Percentiles rank a stretch among this genome's conserved stretches.
These are phyloP conservation scores for Neosilurus hyrtlii DNA, from an alignment of 2,797 vertebrate species.

Conservation along the genomic window DNA sequence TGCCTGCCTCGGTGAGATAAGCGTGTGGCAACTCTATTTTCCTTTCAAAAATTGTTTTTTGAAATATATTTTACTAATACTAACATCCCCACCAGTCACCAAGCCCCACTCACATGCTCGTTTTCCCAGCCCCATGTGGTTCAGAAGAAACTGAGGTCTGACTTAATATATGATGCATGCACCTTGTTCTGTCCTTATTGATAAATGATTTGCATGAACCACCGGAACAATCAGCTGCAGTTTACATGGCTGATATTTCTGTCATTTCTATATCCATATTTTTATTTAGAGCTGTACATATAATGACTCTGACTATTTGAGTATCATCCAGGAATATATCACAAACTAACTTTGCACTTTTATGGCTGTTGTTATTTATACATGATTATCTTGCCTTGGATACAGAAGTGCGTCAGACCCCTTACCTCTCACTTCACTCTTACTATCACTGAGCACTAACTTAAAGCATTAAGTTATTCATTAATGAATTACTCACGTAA, in stretches of 20 bases:
- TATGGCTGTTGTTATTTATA: not conserved
- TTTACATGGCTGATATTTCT: constrained; percentile 29
- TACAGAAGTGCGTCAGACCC: constrained; percentile 25
- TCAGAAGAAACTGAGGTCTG: constrained; percentile 7
- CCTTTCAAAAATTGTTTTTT: constrained; percentile 30
- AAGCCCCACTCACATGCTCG: constrained; percentile 27
- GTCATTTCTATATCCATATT: not conserved
- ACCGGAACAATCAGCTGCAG: constrained; percentile 27
- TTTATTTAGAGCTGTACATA: not conserved
- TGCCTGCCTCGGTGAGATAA: constrained; percentile 75
- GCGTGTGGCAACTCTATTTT: constrained; percentile 63
- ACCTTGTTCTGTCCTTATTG: not conserved
- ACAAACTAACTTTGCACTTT: not conserved
- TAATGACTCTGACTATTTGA: not conserved
- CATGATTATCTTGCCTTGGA: constrained; percentile 20
- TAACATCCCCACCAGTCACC: constrained; percentile 15
- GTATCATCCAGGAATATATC: not conserved
- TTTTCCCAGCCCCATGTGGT: not conserved
- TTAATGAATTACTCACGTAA: not conserved
- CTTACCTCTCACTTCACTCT: not conserved
- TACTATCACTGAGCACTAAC: not conserved
- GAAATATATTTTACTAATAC: constrained; percentile 27
- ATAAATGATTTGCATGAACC: constrained; percentile 9
- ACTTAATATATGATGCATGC: constrained; percentile 29
- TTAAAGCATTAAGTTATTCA: not conserved